Evolutionary conservation across 2,113 vertebrate species (phyloP).

Genomic region (Tetrax tetrax): DNA sequence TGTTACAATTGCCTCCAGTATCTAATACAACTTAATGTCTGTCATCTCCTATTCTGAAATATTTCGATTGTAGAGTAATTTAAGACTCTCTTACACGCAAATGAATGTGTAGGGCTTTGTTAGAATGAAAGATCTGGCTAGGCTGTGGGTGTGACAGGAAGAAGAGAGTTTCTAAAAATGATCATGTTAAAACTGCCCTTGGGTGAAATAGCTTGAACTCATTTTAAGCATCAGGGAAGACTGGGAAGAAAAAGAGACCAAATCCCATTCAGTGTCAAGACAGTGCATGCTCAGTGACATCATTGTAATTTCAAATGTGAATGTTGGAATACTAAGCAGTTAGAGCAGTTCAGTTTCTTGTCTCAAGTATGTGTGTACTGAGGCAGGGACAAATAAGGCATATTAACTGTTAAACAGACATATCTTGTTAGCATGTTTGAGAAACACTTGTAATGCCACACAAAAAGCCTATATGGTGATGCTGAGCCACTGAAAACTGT

Average conservation of each 20-base stretch:
- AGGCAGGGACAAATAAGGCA: background rate
- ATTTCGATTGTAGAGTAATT: background rate
- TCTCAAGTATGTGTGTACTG: background rate
- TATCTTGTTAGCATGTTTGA: background rate
- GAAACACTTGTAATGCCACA: background rate
- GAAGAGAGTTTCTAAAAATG: background rate
- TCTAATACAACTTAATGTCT: background rate
- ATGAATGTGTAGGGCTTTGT: background rate
- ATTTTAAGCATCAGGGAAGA: background rate
- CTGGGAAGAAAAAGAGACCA: background rate
- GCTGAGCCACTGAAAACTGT: background rate
- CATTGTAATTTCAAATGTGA: background rate
- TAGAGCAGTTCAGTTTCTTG: background rate
- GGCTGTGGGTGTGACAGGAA: background rate
- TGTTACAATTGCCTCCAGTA: background rate
- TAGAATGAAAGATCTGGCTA: background rate
- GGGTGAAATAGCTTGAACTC: background rate
- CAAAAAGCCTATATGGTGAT: background rate
- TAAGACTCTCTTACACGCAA: background rate
- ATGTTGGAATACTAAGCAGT: background rate
- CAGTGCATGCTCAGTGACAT: background rate
- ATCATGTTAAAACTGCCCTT: background rate
- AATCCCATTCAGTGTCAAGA: background rate
- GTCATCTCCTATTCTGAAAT: background rate
- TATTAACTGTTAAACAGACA: background rate